Base-by-base conservation (phyloP, 2,797 vertebrate species). In the Pipistrellus pygmaeus region DNA sequence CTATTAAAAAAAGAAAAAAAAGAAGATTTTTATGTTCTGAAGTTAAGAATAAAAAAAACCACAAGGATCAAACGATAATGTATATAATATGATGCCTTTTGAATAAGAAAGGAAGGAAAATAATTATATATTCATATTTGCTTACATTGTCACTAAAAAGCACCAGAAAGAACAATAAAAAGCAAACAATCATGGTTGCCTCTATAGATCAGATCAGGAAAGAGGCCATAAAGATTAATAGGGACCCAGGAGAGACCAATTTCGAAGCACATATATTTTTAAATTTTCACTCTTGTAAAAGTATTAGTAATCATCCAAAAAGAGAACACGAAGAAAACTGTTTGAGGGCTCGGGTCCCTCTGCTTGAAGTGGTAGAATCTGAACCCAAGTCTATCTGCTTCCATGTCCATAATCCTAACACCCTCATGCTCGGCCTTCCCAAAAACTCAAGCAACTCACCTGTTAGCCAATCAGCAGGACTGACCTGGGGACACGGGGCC, bases 21-120 rank as follows among this genome's bases (percentile, higher is more conserved):
- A 95, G n/a, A 76, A 30, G 15, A 35, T 9, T n/a, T 90, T 75
- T 86, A 53, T 73, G 55, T 85, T 35, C 76, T 91, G 41, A 91
- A 46, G 30, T 57, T 69, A 77, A 41, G 8, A 88, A 92, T 76
- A 1, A 38, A 80, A 88, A 44, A 91, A 51, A 9, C 8, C 8
- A 55, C 6, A 57, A 69, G 13, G 1, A 23, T 92, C 35, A 71
- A 64, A 71, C 57, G 48, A 35, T 4, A 35, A 55, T 71, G 32
- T 68, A 57, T 90, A 60, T 30, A 81, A 14, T 77, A 30, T 51
- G 41, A 77, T 75, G 46, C 27, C 48, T 93, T 71, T 86, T 0
- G n/a, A 4, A 25, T 51, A 94, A 87, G 38, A 69, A 82, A 92
- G 23, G 38, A 57, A 62, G 13, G n/a, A 44, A 91, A 85, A 88